Percentiles rank a stretch among this genome's conserved stretches.
These are phyloP conservation scores for Galendromus occidentalis DNA, from an alignment of 1,140 invertebrate species.

Conservation along the genomic window DNA sequence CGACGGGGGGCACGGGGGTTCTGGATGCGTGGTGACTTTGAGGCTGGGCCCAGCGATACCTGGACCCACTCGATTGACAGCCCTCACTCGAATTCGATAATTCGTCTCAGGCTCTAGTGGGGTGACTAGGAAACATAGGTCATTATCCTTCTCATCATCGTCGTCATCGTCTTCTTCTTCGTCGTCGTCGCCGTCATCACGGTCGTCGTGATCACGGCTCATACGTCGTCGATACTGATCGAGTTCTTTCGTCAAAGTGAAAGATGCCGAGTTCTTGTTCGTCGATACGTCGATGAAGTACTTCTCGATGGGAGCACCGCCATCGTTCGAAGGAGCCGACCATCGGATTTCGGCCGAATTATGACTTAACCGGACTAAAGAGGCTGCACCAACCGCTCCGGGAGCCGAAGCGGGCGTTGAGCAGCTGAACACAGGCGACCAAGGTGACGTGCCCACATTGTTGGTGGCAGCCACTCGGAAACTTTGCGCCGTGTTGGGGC, in stretches of 20 bases:
- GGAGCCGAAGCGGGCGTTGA: constrained; percentile 13
- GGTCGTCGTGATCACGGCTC: constrained; percentile 54
- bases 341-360: constrained; percentile 10
- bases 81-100: constrained; percentile 48
- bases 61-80: constrained; percentile 56
- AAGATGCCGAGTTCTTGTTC: not conserved
- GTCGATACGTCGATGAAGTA: constrained; percentile 7
- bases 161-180: constrained; percentile 35
- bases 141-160: constrained; percentile 20
- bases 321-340: constrained; percentile 9
- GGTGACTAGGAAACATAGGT: constrained; percentile 24
- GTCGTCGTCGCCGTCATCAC: constrained; percentile 35
- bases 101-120: constrained; percentile 35
- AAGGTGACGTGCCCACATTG: constrained; percentile 9
- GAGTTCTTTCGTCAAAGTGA: not conserved
- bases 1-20: constrained; percentile 50
- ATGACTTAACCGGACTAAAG: not conserved
- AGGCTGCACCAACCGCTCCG: not conserved
- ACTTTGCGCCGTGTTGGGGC: constrained; percentile 6
- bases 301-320: not conserved
- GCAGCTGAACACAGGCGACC: constrained; percentile 6
- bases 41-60: constrained; percentile 49
- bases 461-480: constrained; percentile 12
- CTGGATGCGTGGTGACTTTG: constrained; percentile 45
- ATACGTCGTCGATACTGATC: constrained; percentile 19